A percentile compares a stretch with the other conserved stretches of the same genome.
Evolutionary conservation across 2,888 invertebrate species (phyloP).

Genomic region (Tortricodes alternella): DNA sequence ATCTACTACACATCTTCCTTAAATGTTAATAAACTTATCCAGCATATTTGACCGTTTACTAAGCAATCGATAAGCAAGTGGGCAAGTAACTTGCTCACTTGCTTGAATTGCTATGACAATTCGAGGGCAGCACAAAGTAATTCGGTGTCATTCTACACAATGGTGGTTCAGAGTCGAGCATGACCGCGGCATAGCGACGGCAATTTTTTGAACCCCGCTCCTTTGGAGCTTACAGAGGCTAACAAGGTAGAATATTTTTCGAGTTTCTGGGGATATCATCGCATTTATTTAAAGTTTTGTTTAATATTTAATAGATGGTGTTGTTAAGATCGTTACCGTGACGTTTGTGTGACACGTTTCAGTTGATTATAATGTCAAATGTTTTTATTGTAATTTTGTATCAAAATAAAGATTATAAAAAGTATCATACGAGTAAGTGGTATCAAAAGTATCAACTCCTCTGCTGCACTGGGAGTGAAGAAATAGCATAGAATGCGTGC

Average conservation of each 20-base stretch:
- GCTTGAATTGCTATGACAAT: neutral
- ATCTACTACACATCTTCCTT: too few species aligned
- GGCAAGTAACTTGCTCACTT: neutral
- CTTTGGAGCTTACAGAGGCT: neutral
- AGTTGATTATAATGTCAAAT: too few species aligned
- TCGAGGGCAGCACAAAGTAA: slow-evolving; percentile 42
- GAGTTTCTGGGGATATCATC: neutral
- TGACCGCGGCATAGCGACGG: slow-evolving; percentile 48
- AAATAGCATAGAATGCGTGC: too few species aligned
- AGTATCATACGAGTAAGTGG: too few species aligned
- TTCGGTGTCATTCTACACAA: slow-evolving; percentile 51
- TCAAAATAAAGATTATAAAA: too few species aligned
- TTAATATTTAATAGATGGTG: neutral
- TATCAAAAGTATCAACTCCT: too few species aligned
- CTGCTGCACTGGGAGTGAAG: too few species aligned
- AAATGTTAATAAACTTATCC: too few species aligned
- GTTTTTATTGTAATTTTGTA: too few species aligned
- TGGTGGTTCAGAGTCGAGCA: slow-evolving; percentile 61
- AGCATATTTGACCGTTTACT: too few species aligned
- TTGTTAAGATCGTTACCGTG: neutral
- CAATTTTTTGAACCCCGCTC: slow-evolving; percentile 51
- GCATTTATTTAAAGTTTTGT: neutral
- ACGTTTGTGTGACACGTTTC: too few species aligned
- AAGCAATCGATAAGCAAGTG: too few species aligned
- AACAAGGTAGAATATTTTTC: neutral